These are phyloP conservation scores for Palaemon carinicauda DNA, from an alignment of 1,140 invertebrate species.

Conservation along the genomic window DNA sequence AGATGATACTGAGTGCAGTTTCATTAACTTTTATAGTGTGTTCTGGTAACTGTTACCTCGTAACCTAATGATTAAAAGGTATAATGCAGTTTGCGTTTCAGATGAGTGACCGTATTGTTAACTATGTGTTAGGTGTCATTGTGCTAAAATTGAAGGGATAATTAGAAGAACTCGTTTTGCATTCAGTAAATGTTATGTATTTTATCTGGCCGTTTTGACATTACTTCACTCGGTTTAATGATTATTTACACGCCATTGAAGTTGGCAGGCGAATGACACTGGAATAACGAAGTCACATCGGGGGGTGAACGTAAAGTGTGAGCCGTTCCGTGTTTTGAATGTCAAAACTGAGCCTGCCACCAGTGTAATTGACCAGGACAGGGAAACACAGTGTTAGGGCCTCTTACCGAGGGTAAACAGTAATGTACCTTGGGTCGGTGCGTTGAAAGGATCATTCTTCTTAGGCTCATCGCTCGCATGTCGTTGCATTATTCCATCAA, in stretches of 20 bases:
- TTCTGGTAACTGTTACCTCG: too few species aligned
- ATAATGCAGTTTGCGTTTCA: too few species aligned
- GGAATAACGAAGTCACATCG: conserved; percentile 16
- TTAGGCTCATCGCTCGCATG: neutral
- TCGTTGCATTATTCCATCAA: neutral
- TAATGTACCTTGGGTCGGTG: neutral
- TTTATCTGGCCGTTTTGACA: too few species aligned
- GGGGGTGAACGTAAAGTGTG: conserved; percentile 17
- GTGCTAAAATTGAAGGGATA: too few species aligned
- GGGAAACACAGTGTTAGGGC: neutral
- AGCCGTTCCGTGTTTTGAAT: conserved; percentile 36
- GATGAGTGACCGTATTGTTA: too few species aligned
- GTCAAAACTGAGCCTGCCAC: conserved; percentile 34
- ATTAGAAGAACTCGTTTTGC: too few species aligned
- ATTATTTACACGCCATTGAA: conserved; percentile 28
- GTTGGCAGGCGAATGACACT: conserved; percentile 37
- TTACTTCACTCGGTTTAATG: neutral
- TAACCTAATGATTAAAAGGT: too few species aligned
- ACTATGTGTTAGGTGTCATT: too few species aligned
- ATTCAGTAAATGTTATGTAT: too few species aligned
- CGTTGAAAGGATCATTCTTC: neutral
- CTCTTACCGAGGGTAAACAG: neutral
- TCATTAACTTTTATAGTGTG: too few species aligned
- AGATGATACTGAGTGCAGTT: too few species aligned
- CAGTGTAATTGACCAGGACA: conserved; percentile 26